Percentiles rank a stretch among this genome's conserved stretches.
These are phyloP conservation scores for Euspilapteryx auroguttella DNA, from an alignment of 2,888 invertebrate species.

Conservation along the genomic window DNA sequence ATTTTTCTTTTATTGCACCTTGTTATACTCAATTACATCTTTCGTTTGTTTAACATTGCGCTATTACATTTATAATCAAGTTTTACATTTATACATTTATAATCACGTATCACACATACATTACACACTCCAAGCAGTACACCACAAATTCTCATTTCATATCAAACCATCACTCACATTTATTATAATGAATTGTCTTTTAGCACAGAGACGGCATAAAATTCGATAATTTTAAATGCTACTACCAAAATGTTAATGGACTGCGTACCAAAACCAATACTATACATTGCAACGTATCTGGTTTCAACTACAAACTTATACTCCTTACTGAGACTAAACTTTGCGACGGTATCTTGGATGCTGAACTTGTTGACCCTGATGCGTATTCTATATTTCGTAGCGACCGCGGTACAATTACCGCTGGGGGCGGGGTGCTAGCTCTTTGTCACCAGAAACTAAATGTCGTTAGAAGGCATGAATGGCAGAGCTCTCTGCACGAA, in stretches of 20 bases:
- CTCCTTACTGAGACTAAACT: constrained; percentile 1
- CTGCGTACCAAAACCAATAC: constrained; percentile 1
- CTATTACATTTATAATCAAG: no score
- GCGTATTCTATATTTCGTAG: neutral
- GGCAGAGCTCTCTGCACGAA: neutral
- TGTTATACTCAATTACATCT: no score
- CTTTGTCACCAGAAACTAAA: neutral
- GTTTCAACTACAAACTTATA: neutral
- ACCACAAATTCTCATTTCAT: no score
- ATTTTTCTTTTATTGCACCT: no score
- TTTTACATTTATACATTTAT: no score
- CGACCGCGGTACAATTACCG: neutral
- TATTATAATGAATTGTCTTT: no score
- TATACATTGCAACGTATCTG: neutral
- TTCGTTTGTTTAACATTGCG: no score
- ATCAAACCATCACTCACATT: no score
- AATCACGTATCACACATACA: no score
- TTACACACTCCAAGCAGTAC: no score
- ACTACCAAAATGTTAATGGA: constrained; percentile 3
- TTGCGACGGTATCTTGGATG: neutral
- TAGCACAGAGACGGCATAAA: no score
- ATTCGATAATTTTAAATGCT: no score
- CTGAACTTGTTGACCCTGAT: neutral
- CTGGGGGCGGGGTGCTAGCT: constrained; percentile 1
- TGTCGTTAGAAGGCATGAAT: neutral